Percentiles rank a stretch among this genome's conserved stretches.
phyloP scores from a whole-genome alignment of 1,140 invertebrate genomes.

The Manduca sexta region DNA sequence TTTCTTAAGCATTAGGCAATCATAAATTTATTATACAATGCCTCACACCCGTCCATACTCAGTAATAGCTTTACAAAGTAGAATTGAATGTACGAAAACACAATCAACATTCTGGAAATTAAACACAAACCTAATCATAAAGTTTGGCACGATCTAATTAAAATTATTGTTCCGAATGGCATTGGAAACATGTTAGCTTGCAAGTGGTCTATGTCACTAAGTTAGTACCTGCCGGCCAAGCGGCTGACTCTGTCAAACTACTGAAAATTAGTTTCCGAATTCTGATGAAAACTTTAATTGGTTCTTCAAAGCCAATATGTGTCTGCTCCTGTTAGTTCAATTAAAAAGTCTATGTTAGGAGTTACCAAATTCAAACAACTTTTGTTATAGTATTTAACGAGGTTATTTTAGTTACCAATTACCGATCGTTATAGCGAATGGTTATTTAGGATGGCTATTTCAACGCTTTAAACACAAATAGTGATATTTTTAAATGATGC shows the following conservation, averaged over 20 bases:
- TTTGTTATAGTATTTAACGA: slow-evolving; percentile 18
- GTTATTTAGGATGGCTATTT: too few species aligned
- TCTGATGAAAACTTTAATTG: slow-evolving; percentile 70
- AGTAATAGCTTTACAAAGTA: too few species aligned
- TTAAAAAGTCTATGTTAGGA: slow-evolving; percentile 40
- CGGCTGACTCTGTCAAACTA: slow-evolving; percentile 65
- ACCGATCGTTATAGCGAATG: neutral
- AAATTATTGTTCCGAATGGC: neutral
- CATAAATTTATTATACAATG: too few species aligned
- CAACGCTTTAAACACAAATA: too few species aligned
- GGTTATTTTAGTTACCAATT: too few species aligned
- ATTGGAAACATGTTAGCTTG: slow-evolving; percentile 18
- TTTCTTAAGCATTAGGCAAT: too few species aligned
- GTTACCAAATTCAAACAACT: slow-evolving; percentile 26
- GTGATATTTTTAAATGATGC: too few species aligned
- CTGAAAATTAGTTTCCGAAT: slow-evolving; percentile 66
- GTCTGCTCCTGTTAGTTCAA: slow-evolving; percentile 40
- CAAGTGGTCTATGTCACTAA: slow-evolving; percentile 33
- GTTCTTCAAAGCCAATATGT: slow-evolving; percentile 63
- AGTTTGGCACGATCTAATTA: neutral
- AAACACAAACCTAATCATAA: neutral
- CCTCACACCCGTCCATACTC: too few species aligned
- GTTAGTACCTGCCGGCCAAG: slow-evolving; percentile 41
- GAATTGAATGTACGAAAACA: too few species aligned
- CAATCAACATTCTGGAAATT: too few species aligned